These are phyloP conservation scores for Pterostichus madidus DNA, from an alignment of 2,888 invertebrate genomes.

Conservation along the genomic window DNA sequence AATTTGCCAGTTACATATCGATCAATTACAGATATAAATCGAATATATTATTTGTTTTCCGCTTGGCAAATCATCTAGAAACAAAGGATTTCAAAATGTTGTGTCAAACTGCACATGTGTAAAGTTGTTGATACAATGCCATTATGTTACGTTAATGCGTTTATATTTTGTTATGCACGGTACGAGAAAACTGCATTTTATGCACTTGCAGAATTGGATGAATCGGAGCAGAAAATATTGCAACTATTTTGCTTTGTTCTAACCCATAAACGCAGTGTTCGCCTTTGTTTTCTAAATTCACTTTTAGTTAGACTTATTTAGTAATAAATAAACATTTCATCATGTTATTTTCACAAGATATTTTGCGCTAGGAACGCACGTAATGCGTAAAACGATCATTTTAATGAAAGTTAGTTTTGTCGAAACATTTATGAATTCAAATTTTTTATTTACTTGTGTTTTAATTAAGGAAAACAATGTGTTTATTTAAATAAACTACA, in stretches of 20 bases:
- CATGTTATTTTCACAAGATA: not conserved
- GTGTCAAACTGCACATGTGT: no score
- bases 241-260: slow-evolving; percentile 40
- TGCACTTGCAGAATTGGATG: slow-evolving; percentile 16
- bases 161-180: not conserved
- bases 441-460: slow-evolving; percentile 5
- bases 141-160: no score
- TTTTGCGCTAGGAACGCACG: not conserved
- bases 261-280: slow-evolving; percentile 14
- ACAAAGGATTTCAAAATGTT: no score
- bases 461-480: slow-evolving; percentile 34
- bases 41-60: no score
- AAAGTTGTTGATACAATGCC: no score
- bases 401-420: not conserved
- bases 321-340: slow-evolving; percentile 2
- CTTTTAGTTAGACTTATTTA: slow-evolving; percentile 18
- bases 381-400: not conserved
- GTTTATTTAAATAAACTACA: slow-evolving; percentile 32
- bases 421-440: no score
- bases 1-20: no score
- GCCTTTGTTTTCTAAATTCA: slow-evolving; percentile 11
- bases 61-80: no score
- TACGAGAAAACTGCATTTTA: slow-evolving; percentile 38
- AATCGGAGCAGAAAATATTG: slow-evolving; percentile 42
- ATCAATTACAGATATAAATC: no score